Evolutionary conservation across 1,140 invertebrate genomes (phyloP).

Genomic region (Drosophila orena): DNA sequence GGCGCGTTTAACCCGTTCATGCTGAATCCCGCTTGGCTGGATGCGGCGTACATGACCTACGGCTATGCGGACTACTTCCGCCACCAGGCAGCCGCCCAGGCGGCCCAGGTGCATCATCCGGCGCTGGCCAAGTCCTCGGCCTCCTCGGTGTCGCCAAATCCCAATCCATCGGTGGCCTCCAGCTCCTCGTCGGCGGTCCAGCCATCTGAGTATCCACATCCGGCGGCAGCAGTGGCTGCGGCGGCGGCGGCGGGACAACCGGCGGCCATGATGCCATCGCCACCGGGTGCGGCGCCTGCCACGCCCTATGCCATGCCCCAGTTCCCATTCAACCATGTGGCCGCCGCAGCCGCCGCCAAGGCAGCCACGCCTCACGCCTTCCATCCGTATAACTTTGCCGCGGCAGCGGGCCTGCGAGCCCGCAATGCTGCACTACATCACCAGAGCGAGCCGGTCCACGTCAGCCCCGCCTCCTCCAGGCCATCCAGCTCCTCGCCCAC

Average conservation of each 20-base stretch:
- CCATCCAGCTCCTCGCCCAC: conserved; percentile 85
- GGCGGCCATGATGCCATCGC: conserved; percentile 81
- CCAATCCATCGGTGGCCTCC: conserved; percentile 29
- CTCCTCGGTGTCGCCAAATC: conserved; percentile 39
- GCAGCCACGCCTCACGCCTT: conserved; percentile 71
- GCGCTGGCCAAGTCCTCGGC: conserved; percentile 86
- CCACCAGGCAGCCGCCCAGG: conserved; percentile 75
- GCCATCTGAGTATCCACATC: conserved; percentile 37
- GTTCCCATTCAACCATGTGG: conserved; percentile 85
- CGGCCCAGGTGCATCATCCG: conserved; percentile 81
- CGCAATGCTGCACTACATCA: conserved; percentile 70
- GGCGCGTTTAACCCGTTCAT: conserved; percentile 90
- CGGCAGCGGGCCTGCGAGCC: conserved; percentile 78
- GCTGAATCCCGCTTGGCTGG: conserved; percentile 90
- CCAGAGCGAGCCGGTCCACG: conserved; percentile 52
- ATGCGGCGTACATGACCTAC: conserved; percentile 90
- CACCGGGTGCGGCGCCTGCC: conserved; percentile 81
- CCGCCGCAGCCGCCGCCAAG: conserved; percentile 78
- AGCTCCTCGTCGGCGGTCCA: conserved; percentile 30
- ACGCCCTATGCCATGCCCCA: conserved; percentile 84
- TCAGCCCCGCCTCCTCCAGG: conserved; percentile 86
- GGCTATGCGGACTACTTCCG: conserved; percentile 88
- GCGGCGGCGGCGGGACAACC: conserved; percentile 35
- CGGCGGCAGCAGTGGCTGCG: conserved; percentile 56
- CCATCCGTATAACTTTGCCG: conserved; percentile 82